Conservation (phyloP, 2,797 vertebrate genomes). For the Lacerta bilineata region DNA sequence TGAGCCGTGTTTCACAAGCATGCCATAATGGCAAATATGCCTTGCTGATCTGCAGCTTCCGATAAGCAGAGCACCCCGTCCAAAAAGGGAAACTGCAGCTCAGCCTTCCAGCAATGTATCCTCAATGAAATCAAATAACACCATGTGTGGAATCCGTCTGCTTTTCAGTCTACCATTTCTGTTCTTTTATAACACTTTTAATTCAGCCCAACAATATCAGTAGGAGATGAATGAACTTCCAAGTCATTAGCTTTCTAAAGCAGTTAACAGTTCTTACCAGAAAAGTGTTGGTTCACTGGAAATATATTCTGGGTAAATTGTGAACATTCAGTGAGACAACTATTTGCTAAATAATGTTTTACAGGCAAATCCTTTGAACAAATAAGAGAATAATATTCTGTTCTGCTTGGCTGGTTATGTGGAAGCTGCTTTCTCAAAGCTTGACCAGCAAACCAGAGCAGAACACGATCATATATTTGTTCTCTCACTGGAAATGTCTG, state of each 20-base stretch:
- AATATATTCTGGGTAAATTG: slow-evolving; percentile 6
- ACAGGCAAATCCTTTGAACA: slow-evolving; percentile 7
- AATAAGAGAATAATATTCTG: not conserved
- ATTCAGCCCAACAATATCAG: not conserved
- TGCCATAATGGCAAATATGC: not conserved
- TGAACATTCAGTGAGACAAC: not conserved
- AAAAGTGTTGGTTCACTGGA: not conserved
- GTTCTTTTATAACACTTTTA: not conserved
- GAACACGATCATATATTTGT: not conserved
- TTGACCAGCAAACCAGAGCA: slow-evolving; percentile 6
- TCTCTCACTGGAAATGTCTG: not conserved
- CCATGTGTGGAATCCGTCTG: not conserved
- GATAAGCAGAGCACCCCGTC: not conserved
- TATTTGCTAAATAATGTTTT: not conserved
- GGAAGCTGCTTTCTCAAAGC: not conserved
- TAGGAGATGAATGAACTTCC: not conserved
- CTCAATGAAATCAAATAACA: not conserved
- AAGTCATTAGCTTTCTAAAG: not conserved
- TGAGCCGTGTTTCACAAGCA: not conserved
- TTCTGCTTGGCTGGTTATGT: not conserved
- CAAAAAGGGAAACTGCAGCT: not conserved
- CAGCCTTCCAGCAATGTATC: not conserved
- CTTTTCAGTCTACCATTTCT: not conserved
- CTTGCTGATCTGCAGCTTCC: not conserved
- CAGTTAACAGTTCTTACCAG: not conserved